phyloP scores from a whole-genome alignment of 2,888 invertebrate species.

The Drosophila birchii region DNA sequence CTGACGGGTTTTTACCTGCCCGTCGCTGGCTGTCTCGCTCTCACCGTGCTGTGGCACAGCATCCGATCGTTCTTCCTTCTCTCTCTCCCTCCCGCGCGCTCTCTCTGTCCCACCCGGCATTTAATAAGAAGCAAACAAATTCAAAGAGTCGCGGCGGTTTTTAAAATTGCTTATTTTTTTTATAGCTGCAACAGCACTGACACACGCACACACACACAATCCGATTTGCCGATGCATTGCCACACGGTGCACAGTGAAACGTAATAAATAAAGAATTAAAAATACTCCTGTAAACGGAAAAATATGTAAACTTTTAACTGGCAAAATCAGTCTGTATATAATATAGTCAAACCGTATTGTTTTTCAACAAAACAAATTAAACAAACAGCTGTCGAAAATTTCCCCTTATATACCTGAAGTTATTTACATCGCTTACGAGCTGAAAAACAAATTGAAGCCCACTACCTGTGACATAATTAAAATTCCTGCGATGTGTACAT shows the following conservation, averaged over 20 bases:
- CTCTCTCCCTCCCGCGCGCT: conserved; percentile 6
- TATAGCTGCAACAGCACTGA: conserved; percentile 7
- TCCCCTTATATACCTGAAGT: conserved; percentile 13
- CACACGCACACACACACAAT: no score
- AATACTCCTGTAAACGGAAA: no score
- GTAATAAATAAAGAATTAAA: neutral
- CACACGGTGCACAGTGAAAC: conserved; percentile 26
- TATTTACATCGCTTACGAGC: conserved; percentile 2
- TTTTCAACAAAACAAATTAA: neutral
- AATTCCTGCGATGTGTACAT: conserved; percentile 3
- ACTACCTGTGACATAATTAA: conserved; percentile 16
- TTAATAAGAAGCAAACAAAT: conserved; percentile 41
- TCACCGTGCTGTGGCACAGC: conserved; percentile 3
- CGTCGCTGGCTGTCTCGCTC: conserved; percentile 2
- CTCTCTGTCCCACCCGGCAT: conserved; percentile 36
- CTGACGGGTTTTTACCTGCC: conserved; percentile 51
- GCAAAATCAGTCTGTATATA: no score
- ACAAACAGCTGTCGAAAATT: conserved; percentile 28
- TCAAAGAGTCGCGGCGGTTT: conserved; percentile 37
- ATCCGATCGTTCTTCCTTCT: conserved; percentile 31
- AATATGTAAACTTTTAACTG: no score
- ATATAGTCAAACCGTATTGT: neutral
- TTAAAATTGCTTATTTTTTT: conserved; percentile 42
- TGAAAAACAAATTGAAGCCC: neutral
- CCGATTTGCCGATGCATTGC: conserved; percentile 5